phyloP scores from a whole-genome alignment of 2,888 invertebrate genomes.

The Sepiola atlantica region DNA sequence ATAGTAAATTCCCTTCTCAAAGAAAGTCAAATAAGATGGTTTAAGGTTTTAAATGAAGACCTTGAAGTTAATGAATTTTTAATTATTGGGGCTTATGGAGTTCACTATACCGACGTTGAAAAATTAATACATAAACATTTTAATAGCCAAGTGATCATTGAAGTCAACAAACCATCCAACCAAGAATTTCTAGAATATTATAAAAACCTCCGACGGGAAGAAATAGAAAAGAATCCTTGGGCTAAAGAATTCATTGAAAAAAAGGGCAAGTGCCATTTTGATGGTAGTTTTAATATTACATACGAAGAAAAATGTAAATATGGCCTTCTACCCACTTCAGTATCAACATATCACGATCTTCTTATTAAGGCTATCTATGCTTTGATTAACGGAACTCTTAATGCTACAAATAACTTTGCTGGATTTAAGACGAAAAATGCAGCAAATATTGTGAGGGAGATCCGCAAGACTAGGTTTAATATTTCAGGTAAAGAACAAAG shows the following conservation, averaged over 20 bases:
- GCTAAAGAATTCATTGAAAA: not conserved
- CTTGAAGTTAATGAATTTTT: not conserved
- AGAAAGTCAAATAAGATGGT: not conserved
- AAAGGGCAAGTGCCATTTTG: not conserved
- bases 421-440: not conserved
- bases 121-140: not conserved
- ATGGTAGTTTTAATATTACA: not conserved
- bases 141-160: not conserved
- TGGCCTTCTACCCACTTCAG: not conserved
- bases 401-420: not conserved
- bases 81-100: not conserved
- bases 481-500: not conserved
- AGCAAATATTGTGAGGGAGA: not conserved
- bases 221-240: not conserved
- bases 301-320: not conserved
- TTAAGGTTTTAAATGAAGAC: not conserved
- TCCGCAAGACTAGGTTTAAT: not conserved
- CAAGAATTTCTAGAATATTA: not conserved
- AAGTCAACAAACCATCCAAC: not conserved
- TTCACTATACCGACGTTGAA: not conserved
- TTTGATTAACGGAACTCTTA: not conserved
- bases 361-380: not conserved
- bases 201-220: not conserved
- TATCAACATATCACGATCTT: not conserved
- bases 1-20: not conserved